These are phyloP conservation scores for Sitodiplosis mosellana DNA, from an alignment of 1,140 invertebrate species.

Conservation along the genomic window DNA sequence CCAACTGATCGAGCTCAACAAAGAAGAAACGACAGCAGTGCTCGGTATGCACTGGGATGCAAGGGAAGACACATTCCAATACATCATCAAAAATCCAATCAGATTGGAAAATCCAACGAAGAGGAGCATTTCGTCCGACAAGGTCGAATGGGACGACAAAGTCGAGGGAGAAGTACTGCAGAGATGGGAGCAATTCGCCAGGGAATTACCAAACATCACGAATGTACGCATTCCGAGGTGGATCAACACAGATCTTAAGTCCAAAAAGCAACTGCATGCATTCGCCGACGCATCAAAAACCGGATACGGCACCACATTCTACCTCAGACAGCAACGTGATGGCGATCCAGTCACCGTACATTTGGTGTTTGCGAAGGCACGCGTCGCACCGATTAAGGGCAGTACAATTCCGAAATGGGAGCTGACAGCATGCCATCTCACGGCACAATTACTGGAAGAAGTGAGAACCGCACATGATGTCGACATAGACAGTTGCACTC, in stretches of 20 bases:
- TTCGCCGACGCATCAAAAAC: constrained; percentile 14
- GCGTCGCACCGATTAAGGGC: constrained; percentile 8
- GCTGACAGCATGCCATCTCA: constrained; percentile 9
- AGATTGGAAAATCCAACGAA: too few relatives aligned
- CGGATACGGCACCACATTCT: constrained; percentile 13
- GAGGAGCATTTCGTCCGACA: too few relatives aligned
- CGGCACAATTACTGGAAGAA: constrained; percentile 6
- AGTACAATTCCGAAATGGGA: constrained; percentile 11
- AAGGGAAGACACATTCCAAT: too few relatives aligned
- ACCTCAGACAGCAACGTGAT: constrained; percentile 9
- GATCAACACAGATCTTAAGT: too few relatives aligned
- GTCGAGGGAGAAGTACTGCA: background rate
- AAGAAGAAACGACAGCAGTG: too few relatives aligned
- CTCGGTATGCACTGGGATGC: too few relatives aligned
- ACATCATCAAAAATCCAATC: too few relatives aligned
- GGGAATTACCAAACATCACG: too few relatives aligned
- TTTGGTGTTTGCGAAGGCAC: constrained; percentile 7
- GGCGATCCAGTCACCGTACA: constrained; percentile 1
- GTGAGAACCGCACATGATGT: constrained; percentile 4
- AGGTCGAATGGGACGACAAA: constrained; percentile 8
- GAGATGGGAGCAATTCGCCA: background rate
- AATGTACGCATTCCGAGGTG: too few relatives aligned
- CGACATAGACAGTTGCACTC: too few relatives aligned
- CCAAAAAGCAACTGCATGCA: constrained; percentile 10
- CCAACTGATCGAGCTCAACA: too few relatives aligned